These are phyloP conservation scores for Erebia ligea DNA, from an alignment of 2,888 invertebrate species.

Conservation along the genomic window DNA sequence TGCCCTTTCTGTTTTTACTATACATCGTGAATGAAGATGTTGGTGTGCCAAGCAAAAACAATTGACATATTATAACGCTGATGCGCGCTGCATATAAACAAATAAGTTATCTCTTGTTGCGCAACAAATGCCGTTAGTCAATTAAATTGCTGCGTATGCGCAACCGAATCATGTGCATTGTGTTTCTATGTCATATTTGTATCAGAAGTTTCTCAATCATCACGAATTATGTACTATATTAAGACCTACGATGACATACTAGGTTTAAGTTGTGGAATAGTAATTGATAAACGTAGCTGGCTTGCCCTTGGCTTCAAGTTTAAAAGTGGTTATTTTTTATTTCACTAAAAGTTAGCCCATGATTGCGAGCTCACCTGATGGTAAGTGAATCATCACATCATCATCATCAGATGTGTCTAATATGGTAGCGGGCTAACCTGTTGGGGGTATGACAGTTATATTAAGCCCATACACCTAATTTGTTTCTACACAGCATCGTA, in stretches of 20 bases:
- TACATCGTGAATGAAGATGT: background rate
- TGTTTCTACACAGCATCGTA: no score
- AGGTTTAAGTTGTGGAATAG: background rate
- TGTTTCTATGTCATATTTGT: background rate
- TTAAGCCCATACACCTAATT: no score
- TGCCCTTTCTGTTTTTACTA: background rate
- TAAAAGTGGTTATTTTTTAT: no score
- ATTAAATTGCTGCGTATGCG: background rate
- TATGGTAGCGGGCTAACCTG: no score
- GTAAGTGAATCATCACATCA: no score
- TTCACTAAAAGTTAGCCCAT: no score
- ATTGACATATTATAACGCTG: background rate
- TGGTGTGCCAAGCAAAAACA: background rate
- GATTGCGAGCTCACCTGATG: no score
- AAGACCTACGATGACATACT: background rate
- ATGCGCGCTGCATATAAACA: background rate
- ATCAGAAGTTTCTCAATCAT: background rate
- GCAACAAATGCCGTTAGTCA: background rate
- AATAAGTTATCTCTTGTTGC: constrained; percentile 1
- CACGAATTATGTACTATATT: background rate
- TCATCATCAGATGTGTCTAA: no score
- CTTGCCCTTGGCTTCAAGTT: no score
- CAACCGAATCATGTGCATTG: background rate
- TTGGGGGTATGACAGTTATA: no score
- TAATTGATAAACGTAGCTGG: no score